Conservation (phyloP, 2,888 invertebrate species). For the Latheticus oryzae region DNA sequence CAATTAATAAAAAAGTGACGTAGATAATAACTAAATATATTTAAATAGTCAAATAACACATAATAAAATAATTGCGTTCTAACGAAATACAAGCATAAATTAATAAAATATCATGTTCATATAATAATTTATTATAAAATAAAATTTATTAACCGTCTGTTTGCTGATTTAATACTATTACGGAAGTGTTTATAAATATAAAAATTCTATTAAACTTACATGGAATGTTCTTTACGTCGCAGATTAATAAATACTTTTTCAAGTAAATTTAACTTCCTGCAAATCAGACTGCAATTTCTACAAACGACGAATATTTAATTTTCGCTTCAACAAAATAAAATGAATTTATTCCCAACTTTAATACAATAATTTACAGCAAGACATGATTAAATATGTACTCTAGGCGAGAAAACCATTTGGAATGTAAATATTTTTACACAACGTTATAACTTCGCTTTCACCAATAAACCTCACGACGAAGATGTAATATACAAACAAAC, state of each 20-base stretch:
- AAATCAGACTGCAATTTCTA: constrained; percentile 13
- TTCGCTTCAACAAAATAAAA: constrained; percentile 43
- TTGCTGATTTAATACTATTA: too few relatives aligned
- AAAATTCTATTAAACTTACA: too few relatives aligned
- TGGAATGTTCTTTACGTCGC: too few relatives aligned
- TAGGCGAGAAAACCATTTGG: constrained; percentile 46
- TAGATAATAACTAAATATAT: constrained; percentile 12
- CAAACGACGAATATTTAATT: constrained; percentile 42
- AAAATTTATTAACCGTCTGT: too few relatives aligned
- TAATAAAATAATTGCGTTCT: constrained; percentile 10
- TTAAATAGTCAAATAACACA: constrained; percentile 21
- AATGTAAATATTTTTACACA: constrained; percentile 49
- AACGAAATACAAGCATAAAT: too few relatives aligned
- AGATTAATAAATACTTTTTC: too few relatives aligned
- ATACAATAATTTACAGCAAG: constrained; percentile 48
- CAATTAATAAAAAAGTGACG: constrained; percentile 48
- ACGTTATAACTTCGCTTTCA: constrained; percentile 39
- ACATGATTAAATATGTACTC: constrained; percentile 48
- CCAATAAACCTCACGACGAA: constrained; percentile 44
- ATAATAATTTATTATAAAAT: too few relatives aligned
- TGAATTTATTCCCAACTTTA: constrained; percentile 46
- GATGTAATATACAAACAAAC: constrained; percentile 43
- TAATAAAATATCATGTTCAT: too few relatives aligned
- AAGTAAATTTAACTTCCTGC: constrained; percentile 1
- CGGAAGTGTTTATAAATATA: too few relatives aligned